These are phyloP conservation scores for Planiliza haematocheilus DNA, from an alignment of 2,113 vertebrate species.

Conservation along the genomic window DNA sequence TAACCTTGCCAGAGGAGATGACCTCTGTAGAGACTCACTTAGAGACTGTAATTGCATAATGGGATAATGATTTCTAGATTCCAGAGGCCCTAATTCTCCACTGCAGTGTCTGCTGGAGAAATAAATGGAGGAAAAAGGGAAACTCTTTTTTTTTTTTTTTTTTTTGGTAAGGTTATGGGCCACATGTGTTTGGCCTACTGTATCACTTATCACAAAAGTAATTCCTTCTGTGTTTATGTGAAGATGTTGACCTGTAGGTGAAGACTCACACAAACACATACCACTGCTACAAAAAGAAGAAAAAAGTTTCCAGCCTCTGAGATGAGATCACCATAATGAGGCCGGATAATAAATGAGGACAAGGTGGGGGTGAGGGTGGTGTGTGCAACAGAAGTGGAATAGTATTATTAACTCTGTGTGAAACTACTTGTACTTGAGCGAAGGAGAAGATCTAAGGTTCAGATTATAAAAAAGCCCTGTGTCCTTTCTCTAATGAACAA, in stretches of 20 bases:
- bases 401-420: not conserved
- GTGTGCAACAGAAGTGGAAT: not conserved
- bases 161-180: not conserved
- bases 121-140: not conserved
- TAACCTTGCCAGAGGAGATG: not conserved
- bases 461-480: not conserved
- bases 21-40: too few species aligned
- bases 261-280: constrained; percentile 6
- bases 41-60: not conserved
- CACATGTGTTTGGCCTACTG: constrained; percentile 1
- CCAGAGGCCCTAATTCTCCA: not conserved
- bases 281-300: constrained; percentile 1
- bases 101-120: not conserved
- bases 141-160: constrained; percentile 1
- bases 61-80: not conserved
- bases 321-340: constrained; percentile 7
- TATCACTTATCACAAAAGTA: constrained; percentile 11
- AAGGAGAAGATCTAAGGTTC: not conserved
- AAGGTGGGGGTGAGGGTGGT: not conserved
- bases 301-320: constrained; percentile 4
- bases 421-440: not conserved
- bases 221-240: constrained; percentile 1
- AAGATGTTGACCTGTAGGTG: too few species aligned
- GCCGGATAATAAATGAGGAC: constrained; percentile 3
- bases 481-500: constrained; percentile 4